Evolutionary conservation across 2,113 vertebrate species (phyloP), one percentile per base, ranked within the genome.

Genomic region (Glareola pratincola): DNA sequence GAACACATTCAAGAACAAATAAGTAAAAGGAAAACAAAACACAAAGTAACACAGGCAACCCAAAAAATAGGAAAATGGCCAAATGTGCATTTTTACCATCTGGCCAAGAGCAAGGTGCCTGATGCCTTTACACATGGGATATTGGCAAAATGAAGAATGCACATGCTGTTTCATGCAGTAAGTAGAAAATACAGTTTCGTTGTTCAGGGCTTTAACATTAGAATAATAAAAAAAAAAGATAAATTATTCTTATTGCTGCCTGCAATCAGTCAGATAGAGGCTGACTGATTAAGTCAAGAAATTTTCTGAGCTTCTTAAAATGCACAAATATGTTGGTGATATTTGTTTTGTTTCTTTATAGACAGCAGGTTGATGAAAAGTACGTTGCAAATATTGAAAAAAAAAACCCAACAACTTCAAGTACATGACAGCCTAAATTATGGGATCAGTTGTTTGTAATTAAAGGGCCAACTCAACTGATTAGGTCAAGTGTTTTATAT

Each of bases 1-100:
- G 92, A 96, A 66, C 79, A 69, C 15, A 83, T 85, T 92, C 63
- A 79, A 92, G 73, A 93, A 79, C 63, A 93, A 96, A 95, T 75
- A 95, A 94, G 78, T 54, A 84, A 93, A 92, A 84, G 34, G 41
- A 48, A 88, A 95, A 88, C 26, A 87, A 76, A 94, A 90, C 62
- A 78, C 63, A 64, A 88, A 97, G 71, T 51, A 92, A 81, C 41
- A 63, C 34, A 64, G n/a, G 32, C 84, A 83, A 77, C 50, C 14
- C 39, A 41, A 64, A 90, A 86, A 78, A 30, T 2, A 90, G 78
- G 68, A 88, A 91, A 96, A 94, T 47, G 64, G 51, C 90, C 89
- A 94, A 94, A 88, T 81, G 24, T 56, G 14, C 37, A 51, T 91
- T 95, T 95, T 94, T 86, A 27, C 71, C 92, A 94, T 79, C 86